A percentile compares a stretch with the other conserved stretches of the same genome.
These are phyloP conservation scores for Agonum fuliginosum DNA, from an alignment of 2,888 invertebrate species.

Conservation along the genomic window DNA sequence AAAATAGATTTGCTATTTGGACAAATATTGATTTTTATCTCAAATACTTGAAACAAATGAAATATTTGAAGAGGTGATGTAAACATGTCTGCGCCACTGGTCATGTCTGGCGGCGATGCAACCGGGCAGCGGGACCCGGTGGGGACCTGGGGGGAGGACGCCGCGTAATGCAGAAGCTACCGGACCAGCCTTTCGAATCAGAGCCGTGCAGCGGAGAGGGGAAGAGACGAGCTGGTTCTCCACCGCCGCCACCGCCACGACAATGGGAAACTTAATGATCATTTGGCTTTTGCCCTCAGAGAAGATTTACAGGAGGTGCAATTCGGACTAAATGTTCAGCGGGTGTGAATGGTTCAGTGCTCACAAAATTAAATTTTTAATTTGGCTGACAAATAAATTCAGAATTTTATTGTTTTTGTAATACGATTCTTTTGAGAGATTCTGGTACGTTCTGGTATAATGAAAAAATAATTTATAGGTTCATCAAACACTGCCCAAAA, in stretches of 20 bases:
- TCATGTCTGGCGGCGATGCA: not conserved
- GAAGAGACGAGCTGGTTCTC: conserved; percentile 73
- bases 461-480: too few relatives aligned
- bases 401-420: too few relatives aligned
- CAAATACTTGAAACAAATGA: not conserved
- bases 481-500: too few relatives aligned
- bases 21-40: too few relatives aligned
- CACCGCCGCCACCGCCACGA: conserved; percentile 66
- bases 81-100: not conserved
- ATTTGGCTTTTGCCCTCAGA: conserved; percentile 48
- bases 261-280: conserved; percentile 48
- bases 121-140: conserved; percentile 63
- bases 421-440: too few relatives aligned
- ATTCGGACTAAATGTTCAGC: too few relatives aligned
- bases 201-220: conserved; percentile 72
- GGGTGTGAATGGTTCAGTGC: too few relatives aligned
- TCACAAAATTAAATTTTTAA: too few relatives aligned
- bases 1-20: too few relatives aligned
- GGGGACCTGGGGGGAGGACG: conserved; percentile 70
- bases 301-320: too few relatives aligned
- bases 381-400: too few relatives aligned
- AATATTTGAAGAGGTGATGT: not conserved
- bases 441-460: too few relatives aligned
- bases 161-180: conserved; percentile 70
- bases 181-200: conserved; percentile 72